Percentiles rank a stretch among this genome's conserved stretches.
These are phyloP conservation scores for Rhagonycha lutea DNA, from an alignment of 2,888 invertebrate species.

Conservation along the genomic window DNA sequence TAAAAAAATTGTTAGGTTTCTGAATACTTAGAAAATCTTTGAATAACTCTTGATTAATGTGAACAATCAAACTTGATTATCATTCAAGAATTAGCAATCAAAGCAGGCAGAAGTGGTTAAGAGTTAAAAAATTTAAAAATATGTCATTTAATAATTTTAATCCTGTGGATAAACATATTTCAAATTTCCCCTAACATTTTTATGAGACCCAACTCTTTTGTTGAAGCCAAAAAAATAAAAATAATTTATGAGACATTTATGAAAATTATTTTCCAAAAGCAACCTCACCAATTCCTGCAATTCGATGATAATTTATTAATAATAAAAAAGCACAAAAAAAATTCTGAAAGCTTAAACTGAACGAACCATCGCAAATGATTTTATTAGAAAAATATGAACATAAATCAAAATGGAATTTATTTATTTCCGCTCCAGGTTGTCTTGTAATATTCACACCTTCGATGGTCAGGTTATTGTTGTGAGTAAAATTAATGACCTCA, in stretches of 20 bases:
- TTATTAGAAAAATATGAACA: slow-evolving; percentile 15
- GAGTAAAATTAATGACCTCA: slow-evolving; percentile 8
- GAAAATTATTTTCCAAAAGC: not conserved
- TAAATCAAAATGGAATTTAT: slow-evolving; percentile 22
- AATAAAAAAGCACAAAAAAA: not conserved
- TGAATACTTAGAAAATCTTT: not conserved
- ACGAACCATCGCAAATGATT: slow-evolving; percentile 9
- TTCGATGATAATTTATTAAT: not conserved
- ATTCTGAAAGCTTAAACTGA: not conserved
- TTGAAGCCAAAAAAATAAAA: not conserved
- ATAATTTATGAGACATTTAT: not conserved
- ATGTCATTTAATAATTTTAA: not conserved
- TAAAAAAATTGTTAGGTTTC: not conserved
- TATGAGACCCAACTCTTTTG: not conserved
- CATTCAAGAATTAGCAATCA: not conserved
- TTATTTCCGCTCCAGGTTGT: slow-evolving; percentile 13
- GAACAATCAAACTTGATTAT: not conserved
- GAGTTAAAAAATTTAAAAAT: not conserved
- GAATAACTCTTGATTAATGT: not conserved
- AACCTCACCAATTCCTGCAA: not conserved
- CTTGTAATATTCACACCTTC: slow-evolving; percentile 11
- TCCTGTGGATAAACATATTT: not conserved
- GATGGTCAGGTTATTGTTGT: slow-evolving; percentile 6
- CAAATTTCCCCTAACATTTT: not conserved
- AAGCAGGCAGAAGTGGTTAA: not conserved